phyloP scores from a whole-genome alignment of 2,113 vertebrate genomes.

The Salvelinus fontinalis region DNA sequence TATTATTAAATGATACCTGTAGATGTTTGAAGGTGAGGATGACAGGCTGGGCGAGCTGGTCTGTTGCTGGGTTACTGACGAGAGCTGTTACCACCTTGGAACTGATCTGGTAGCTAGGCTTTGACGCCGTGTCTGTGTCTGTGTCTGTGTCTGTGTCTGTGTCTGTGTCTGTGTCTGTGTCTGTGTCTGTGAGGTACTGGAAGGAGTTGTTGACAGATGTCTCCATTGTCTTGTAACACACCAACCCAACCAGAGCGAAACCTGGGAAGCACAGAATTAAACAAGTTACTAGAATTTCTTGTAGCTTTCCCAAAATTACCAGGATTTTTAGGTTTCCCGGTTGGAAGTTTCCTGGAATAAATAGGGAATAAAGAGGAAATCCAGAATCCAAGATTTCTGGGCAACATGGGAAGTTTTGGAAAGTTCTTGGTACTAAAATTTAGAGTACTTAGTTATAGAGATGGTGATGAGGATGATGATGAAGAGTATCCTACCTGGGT shows the following conservation, averaged over 20 bases:
- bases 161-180: neutral
- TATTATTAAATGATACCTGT: slow-evolving; percentile 38
- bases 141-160: no score
- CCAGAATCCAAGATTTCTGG: no score
- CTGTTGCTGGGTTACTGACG: slow-evolving; percentile 69
- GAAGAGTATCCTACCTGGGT: slow-evolving; percentile 47
- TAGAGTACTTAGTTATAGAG: neutral
- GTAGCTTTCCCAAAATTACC: no score
- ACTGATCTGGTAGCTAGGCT: slow-evolving; percentile 33
- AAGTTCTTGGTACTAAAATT: neutral
- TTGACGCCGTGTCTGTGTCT: neutral
- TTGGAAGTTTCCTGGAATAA: no score
- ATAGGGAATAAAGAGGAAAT: no score
- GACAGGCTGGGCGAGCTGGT: slow-evolving; percentile 54
- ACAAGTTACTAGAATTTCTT: neutral
- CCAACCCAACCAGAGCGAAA: slow-evolving; percentile 64
- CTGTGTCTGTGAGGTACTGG: slow-evolving; percentile 21
- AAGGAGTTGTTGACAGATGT: slow-evolving; percentile 55
- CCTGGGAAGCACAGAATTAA: slow-evolving; percentile 53
- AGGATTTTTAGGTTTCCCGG: no score
- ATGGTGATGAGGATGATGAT: neutral
- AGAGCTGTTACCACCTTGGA: slow-evolving; percentile 73
- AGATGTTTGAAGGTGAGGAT: slow-evolving; percentile 70
- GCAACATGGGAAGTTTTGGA: neutral
- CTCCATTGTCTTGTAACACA: slow-evolving; percentile 71